phyloP scores from a whole-genome alignment of 2,888 invertebrate species.

The Tipula unca region DNA sequence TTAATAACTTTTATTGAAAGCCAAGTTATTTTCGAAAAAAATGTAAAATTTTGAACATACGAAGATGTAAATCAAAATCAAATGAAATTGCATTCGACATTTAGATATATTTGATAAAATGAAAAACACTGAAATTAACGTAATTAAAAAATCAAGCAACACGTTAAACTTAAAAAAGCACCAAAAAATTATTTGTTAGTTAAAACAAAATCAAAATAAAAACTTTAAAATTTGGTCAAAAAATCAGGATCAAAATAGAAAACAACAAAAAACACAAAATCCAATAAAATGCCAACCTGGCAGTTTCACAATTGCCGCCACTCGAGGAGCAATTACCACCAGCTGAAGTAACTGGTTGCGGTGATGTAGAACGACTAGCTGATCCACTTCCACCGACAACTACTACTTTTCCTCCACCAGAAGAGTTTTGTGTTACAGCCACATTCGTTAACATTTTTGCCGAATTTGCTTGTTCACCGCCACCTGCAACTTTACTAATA shows the following conservation, averaged over 20 bases:
- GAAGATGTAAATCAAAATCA: neutral
- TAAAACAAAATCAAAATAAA: neutral
- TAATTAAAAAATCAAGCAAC: neutral
- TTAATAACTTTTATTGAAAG: too few species aligned
- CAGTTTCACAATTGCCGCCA: neutral
- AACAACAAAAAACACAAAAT: neutral
- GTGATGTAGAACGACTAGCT: constrained; percentile 14
- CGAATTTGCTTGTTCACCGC: neutral
- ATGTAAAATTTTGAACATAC: neutral
- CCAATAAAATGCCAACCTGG: constrained; percentile 8
- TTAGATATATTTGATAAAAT: neutral
- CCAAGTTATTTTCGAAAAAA: neutral
- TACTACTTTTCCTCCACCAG: neutral
- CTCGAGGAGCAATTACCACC: neutral
- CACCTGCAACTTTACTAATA: neutral
- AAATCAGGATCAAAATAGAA: neutral
- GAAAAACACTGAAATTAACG: neutral
- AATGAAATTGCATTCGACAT: neutral
- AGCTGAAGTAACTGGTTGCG: neutral
- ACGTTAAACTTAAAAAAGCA: neutral
- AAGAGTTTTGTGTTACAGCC: neutral
- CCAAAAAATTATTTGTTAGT: neutral
- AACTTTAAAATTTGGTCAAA: neutral
- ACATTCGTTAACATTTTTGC: neutral
- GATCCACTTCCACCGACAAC: neutral